Evolutionary conservation across 2,888 invertebrate species (phyloP).

Genomic region (Schizotus pectinicornis): DNA sequence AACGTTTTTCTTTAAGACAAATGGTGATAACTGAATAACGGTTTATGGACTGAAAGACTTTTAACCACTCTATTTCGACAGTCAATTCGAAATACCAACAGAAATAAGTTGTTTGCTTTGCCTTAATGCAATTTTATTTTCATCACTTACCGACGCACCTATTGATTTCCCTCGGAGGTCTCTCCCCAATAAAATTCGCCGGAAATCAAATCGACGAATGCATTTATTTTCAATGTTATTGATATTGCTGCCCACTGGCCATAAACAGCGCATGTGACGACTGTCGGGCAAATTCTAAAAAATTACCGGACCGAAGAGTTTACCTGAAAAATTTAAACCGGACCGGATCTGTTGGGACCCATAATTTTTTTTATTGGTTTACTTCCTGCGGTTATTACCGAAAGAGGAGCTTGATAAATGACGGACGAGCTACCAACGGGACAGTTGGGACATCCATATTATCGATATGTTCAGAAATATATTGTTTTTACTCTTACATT

Average conservation of each 20-base stretch:
- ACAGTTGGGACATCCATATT: too few relatives aligned
- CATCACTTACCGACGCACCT: neutral
- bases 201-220: constrained; percentile 50
- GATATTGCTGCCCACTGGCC: constrained; percentile 51
- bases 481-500: too few relatives aligned
- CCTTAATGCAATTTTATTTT: too few relatives aligned
- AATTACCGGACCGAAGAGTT: constrained; percentile 40
- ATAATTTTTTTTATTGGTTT: constrained; percentile 41
- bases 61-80: too few relatives aligned
- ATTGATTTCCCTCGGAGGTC: constrained; percentile 34
- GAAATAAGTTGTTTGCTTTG: too few relatives aligned
- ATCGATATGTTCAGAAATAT: too few relatives aligned
- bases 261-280: constrained; percentile 54
- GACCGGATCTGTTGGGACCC: constrained; percentile 36
- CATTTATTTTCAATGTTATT: constrained; percentile 54
- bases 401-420: constrained; percentile 18
- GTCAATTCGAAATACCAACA: too few relatives aligned
- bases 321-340: constrained; percentile 44
- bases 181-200: constrained; percentile 33
- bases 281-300: constrained; percentile 50
- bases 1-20: too few relatives aligned
- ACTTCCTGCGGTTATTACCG: constrained; percentile 34
- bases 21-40: too few relatives aligned
- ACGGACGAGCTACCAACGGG: too few relatives aligned
- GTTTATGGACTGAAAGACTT: too few relatives aligned